Base-by-base conservation (phyloP, 2,113 vertebrate genomes). In the Corythornis cristatus region DNA sequence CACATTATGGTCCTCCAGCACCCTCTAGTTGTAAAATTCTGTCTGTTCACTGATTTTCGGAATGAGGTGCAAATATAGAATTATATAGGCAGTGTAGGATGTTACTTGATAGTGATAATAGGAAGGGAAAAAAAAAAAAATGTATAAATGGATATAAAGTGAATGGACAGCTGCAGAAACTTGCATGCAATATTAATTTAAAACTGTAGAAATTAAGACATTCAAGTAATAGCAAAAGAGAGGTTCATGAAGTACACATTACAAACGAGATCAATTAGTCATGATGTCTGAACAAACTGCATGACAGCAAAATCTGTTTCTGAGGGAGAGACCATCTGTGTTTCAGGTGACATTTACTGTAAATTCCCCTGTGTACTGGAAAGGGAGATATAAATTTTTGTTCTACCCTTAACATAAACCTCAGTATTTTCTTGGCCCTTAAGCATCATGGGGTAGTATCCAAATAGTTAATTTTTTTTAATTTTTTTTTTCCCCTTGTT, bases 11-110 rank as follows among this genome's bases (percentile, higher is more conserved):
- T 91, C 83, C 93, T 94, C 93, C 89, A 95, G 95, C 87, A 93
- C 89, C 94, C 93, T 93, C 90, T 97, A 97, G 92, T 96, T 97
- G 92, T 67, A 90, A 94, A 96, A 87, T 70, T 57, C 57, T 60
- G 31, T 40, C 62, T 88, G 15, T 61, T 86, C 53, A 91, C 73
- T 64, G 70, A 68, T 40, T 89, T 90, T 37, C 56, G 46, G 64
- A 89, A 54, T 5, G 12, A 35, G 51, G 51, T 85, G 46, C 58
- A 85, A 82, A 79, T 73, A 61, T 22, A 56, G 79, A 89, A n/a
- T 42, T 54, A 8, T 33, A 20, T 11, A 42, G 61, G 57, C 10
- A 50, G 43, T 76, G 16, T 9, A 31, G 21, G 23, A 48, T 31
- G 22, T 51, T 82, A 65, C 26, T 40, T 82, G 12, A 21, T n/a